Percentiles rank a stretch among this genome's conserved stretches.
These are phyloP conservation scores for Girardia tigrina DNA, from an alignment of 2,888 invertebrate species.

Conservation along the genomic window DNA sequence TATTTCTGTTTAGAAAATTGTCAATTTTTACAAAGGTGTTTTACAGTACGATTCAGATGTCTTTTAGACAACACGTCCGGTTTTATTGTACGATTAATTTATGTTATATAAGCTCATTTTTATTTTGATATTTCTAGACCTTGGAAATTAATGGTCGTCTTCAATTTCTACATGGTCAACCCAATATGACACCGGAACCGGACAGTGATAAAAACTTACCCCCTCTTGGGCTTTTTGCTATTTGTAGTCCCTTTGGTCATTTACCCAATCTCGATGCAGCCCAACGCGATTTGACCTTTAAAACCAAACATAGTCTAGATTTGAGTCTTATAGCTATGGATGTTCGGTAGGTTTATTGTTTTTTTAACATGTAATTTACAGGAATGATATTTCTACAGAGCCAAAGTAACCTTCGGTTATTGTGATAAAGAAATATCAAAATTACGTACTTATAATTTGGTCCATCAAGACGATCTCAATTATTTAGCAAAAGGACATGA, in stretches of 20 bases:
- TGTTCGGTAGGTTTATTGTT: conserved; percentile 65
- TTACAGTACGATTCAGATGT: conserved; percentile 95
- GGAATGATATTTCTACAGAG: conserved; percentile 59
- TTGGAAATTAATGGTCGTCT: conserved; percentile 92
- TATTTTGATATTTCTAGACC: conserved; percentile 57
- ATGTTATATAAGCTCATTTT: neutral
- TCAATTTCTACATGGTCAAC: conserved; percentile 80
- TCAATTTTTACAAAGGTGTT: conserved; percentile 76
- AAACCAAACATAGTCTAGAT: conserved; percentile 95
- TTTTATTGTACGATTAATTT: conserved; percentile 66
- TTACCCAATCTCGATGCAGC: conserved; percentile 88
- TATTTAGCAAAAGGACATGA: conserved; percentile 97
- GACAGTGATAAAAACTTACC: conserved; percentile 60
- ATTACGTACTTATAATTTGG: conserved; percentile 82
- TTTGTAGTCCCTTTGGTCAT: conserved; percentile 96
- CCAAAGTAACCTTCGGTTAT: conserved; percentile 82
- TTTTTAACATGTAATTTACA: too few relatives aligned
- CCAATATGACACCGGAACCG: conserved; percentile 4
- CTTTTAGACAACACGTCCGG: conserved; percentile 97
- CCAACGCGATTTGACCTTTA: conserved; percentile 96
- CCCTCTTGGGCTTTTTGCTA: conserved; percentile 81
- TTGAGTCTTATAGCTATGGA: conserved; percentile 90
- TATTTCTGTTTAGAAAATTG: conserved; percentile 34
- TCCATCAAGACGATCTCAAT: conserved; percentile 89
- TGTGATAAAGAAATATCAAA: conserved; percentile 70